Evolutionary conservation across 2,113 vertebrate genomes (phyloP).

Genomic region (Fregetta grallaria): DNA sequence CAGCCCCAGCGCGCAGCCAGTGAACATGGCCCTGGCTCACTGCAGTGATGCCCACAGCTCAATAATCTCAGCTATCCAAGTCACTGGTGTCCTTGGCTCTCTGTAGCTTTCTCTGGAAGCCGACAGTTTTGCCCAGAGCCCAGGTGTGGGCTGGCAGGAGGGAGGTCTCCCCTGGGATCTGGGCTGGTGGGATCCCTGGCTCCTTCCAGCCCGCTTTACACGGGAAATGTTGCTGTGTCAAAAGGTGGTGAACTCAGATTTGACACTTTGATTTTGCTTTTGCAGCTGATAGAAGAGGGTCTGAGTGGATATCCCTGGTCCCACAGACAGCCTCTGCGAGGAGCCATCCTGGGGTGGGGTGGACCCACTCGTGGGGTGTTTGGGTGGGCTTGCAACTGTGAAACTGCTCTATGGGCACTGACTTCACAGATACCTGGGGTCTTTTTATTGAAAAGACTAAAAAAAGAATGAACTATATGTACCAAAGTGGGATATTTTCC

Average conservation of each 20-base stretch:
- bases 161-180: not conserved
- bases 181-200: not conserved
- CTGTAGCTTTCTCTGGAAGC: not conserved
- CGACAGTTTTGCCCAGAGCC: not conserved
- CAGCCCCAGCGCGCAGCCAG: not conserved
- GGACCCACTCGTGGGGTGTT: no score
- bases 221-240: not conserved
- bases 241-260: not conserved
- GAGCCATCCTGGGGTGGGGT: no score
- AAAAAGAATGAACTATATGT: accelerated
- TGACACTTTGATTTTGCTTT: not conserved
- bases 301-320: no score
- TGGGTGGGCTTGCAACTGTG: not conserved
- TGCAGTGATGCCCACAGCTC: not conserved
- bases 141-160: not conserved
- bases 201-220: not conserved
- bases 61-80: not conserved
- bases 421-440: not conserved
- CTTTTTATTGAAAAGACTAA: not conserved
- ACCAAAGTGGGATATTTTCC: not conserved
- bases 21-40: not conserved
- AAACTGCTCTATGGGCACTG: no score
- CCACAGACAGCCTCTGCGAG: not conserved
- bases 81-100: no score
- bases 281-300: no score